Evolutionary conservation across 1,140 invertebrate species (phyloP).

Genomic region (Drosophila lini): DNA sequence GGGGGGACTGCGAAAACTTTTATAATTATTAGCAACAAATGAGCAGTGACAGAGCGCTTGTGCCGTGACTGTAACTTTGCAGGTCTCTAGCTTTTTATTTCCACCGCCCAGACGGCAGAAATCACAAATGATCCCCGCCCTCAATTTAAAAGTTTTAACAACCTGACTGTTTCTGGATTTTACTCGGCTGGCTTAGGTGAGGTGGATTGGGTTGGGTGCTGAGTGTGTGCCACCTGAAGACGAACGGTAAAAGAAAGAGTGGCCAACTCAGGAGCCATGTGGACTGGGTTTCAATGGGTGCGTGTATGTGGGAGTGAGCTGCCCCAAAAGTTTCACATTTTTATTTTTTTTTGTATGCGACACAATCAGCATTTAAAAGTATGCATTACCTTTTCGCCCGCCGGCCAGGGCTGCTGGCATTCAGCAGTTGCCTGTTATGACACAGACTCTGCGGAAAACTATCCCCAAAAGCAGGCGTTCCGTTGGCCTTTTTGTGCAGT

Average conservation of each 20-base stretch:
- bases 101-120: constrained; percentile 47
- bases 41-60: constrained; percentile 79
- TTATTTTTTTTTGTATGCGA: constrained; percentile 30
- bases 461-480: neutral
- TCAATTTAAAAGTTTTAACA: constrained; percentile 82
- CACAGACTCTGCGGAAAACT: neutral
- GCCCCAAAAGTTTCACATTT: constrained; percentile 61
- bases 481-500: neutral
- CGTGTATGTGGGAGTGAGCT: constrained; percentile 13
- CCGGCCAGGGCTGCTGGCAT: neutral
- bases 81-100: constrained; percentile 32
- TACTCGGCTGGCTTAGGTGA: neutral
- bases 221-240: constrained; percentile 30
- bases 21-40: constrained; percentile 83
- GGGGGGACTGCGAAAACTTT: constrained; percentile 71
- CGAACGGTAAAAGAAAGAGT: constrained; percentile 59
- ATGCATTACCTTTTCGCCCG: constrained; percentile 25
- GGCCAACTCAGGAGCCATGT: constrained; percentile 58
- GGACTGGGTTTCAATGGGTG: constrained; percentile 17
- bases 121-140: constrained; percentile 73
- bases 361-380: constrained; percentile 40
- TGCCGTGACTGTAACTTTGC: constrained; percentile 63
- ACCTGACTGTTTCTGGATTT: constrained; percentile 59
- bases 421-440: constrained; percentile 1
- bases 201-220: constrained; percentile 1